Base-by-base conservation (phyloP, 1,140 invertebrate species). In the Lanistes nyassanus region DNA sequence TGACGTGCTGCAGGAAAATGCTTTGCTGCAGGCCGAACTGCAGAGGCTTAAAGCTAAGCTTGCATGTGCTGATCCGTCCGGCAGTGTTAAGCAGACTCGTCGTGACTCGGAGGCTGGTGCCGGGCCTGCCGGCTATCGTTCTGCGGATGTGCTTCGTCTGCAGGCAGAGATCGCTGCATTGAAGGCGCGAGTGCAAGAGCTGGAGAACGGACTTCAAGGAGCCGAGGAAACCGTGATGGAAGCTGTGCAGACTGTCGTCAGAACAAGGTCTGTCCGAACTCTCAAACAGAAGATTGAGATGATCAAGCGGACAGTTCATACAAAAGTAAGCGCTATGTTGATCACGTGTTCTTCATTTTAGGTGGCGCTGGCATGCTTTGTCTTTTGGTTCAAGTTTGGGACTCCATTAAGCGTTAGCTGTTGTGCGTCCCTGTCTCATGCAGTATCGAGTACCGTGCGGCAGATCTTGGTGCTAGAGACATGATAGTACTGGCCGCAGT, bases 201-300 rank as follows among this genome's bases (percentile, higher is more conserved):
- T 83, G 66, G 78, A 81, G 67, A 70, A 76, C 23, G 76, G 79
- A 64, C 60, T 81, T 3, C 42, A 71, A 37, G 69, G 37, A 53
- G 36, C 74, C 70, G 66, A 79, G 76, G 62, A 79, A n/a, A 77
- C 62, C n/a, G 64, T 78, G 31, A 66, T 77, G 29, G 75, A 81
- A 13, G 78, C 71, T 34, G 72, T 75, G 65, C 72, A 53, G 66
- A 81, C 78, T 55, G 77, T 51, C 66, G 65, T 68, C 67, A 73
- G 26, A 68, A 73, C 70, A 11, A 53, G 37, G 51, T 56, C 55
- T 53, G 70, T 72, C 37, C 70, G 56, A 53, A 72, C 70, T 13
- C 70, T 72, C 34, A 37, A 58, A 56, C 70, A 72, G 55, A 72
- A 72, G 70, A 58, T 72, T 13, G 70, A 72, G 31, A 72, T 56